Conservation (phyloP, 2,888 invertebrate genomes). For the Meganola albula region DNA sequence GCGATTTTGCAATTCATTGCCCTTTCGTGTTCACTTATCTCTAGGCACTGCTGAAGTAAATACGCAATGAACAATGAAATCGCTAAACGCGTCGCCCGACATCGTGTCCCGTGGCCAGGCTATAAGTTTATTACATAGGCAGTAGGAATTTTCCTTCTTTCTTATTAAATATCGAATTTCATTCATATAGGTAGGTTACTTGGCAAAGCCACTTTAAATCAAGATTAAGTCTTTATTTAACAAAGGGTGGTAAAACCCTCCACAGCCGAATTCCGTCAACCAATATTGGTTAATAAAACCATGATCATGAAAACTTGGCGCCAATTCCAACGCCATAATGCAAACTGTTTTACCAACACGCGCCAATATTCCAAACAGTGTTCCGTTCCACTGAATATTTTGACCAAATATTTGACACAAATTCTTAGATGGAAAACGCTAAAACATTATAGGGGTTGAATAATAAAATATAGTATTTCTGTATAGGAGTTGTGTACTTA, state of each 20-base stretch:
- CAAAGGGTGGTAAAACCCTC: constrained; percentile 20
- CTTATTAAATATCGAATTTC: too few relatives aligned
- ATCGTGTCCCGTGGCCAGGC: too few relatives aligned
- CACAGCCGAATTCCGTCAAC: constrained; percentile 39
- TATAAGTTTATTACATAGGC: too few relatives aligned
- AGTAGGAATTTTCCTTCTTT: too few relatives aligned
- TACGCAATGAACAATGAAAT: too few relatives aligned
- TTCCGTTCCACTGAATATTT: constrained; percentile 9
- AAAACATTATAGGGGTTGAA: constrained; percentile 13
- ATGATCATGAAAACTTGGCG: constrained; percentile 74
- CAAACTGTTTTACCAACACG: constrained; percentile 30
- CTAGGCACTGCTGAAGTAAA: too few relatives aligned
- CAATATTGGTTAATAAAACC: constrained; percentile 78
- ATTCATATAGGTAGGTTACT: too few relatives aligned
- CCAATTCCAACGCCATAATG: constrained; percentile 52
- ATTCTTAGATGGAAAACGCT: constrained; percentile 22
- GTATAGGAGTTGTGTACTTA: constrained; percentile 31
- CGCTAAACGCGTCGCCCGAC: too few relatives aligned
- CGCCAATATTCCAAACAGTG: constrained; percentile 23
- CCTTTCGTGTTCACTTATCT: too few relatives aligned
- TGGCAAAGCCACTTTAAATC: too few relatives aligned
- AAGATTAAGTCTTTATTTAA: constrained; percentile 8
- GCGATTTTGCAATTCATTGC: too few relatives aligned
- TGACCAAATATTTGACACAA: constrained; percentile 8
- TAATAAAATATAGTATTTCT: constrained; percentile 26